Evolutionary conservation across 2,797 vertebrate species (phyloP), one percentile per base, ranked within the genome.

Genomic region (Micropoecilia bifurca): DNA sequence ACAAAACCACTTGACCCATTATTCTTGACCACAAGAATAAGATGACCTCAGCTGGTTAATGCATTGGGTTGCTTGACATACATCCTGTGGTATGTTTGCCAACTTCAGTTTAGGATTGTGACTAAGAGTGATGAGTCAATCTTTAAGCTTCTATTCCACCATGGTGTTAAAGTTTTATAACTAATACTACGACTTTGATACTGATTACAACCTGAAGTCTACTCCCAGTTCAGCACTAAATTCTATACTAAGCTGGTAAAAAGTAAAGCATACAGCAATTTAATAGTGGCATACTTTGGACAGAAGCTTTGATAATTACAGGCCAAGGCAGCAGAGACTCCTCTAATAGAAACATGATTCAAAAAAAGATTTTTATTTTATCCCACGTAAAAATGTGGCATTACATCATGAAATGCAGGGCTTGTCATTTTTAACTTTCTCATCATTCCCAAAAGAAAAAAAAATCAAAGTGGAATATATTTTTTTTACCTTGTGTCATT

Each of bases 401-500:
- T 84, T 61, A 77, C 71, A 78, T 78, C 76, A 76, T 57, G 46
- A 81, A 75, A 71, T 68, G 74, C 45, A 79, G 82, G 72, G 10
- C 25, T 28, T 28, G 28, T 30, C 9, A 69, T 77, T 83, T 48
- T 43, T 75, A 13, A 75, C 68, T 78, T 43, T 79, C 79, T 85
- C 79, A 84, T 89, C 48, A 81, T 46, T 83, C 72, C 78, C 18
- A 73, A 81, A 53, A 68, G 36, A 63, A 30, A 39, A 33, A 33
- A 61, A 59, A 43, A 84, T 80, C 61, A 75, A 80, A 57, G 55
- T 88, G 55, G 83, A 91, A 90, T 87, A 88, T 90, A 80, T 84
- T 87, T 71, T 78, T 71, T 81, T 84, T 82, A 83, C 83, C 71
- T 80, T 41, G 45, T 74, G 66, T 88, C 78, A 75, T 43, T 87